Conservation (phyloP, 2,797 vertebrate species). For the Megaceryle alcyon region DNA sequence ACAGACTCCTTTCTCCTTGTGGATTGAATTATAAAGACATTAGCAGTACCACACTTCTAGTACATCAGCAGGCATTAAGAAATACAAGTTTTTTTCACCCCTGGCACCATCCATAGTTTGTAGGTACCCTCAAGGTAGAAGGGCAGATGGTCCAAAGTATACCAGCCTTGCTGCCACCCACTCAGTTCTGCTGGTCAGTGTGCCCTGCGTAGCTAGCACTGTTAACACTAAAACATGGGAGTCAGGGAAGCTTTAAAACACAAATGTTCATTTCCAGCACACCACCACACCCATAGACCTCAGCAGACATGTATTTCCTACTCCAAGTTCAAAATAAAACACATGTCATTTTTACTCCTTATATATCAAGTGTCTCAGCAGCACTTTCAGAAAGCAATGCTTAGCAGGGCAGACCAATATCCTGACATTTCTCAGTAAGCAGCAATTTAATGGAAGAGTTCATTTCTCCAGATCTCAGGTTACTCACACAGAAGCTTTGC, state of each 20-base stretch:
- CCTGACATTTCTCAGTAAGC: background rate
- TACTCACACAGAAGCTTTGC: background rate
- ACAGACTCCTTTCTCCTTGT: background rate
- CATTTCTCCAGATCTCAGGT: background rate
- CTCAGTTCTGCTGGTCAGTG: too few relatives aligned
- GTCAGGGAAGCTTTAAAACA: background rate
- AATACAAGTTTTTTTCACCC: background rate
- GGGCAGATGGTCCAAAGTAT: background rate
- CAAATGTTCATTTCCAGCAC: background rate
- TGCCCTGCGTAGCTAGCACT: background rate
- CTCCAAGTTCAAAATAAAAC: background rate
- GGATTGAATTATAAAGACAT: background rate
- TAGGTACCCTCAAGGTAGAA: background rate
- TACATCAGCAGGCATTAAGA: background rate
- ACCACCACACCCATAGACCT: too few relatives aligned
- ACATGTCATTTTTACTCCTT: background rate
- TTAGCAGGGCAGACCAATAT: background rate
- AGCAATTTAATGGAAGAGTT: background rate
- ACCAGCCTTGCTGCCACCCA: fast-evolving
- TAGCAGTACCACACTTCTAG: background rate
- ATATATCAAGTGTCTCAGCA: background rate
- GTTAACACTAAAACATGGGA: background rate
- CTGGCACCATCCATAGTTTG: background rate
- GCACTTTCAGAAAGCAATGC: fast-evolving
- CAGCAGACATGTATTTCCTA: fast-evolving